These are phyloP conservation scores for Syrmaticus mikado DNA, from an alignment of 2,113 vertebrate genomes.

Conservation along the genomic window DNA sequence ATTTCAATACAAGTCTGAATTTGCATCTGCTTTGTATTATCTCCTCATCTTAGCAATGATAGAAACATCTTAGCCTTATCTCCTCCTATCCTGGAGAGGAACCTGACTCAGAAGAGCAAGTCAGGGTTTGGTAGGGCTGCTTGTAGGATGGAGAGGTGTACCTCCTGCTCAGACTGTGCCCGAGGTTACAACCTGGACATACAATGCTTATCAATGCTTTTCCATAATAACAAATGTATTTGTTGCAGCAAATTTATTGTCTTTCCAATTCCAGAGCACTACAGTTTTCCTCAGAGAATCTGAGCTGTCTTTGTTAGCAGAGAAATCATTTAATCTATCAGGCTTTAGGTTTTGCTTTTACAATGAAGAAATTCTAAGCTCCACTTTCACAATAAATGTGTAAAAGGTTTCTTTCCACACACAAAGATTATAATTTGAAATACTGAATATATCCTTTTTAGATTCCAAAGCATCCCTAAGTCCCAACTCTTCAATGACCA, in stretches of 20 bases:
- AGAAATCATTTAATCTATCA: background rate
- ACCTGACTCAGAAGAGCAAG: background rate
- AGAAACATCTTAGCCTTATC: background rate
- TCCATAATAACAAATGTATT: background rate
- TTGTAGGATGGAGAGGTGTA: background rate
- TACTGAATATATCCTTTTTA: slow-evolving; percentile 12
- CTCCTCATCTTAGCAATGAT: background rate
- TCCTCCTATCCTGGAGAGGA: background rate
- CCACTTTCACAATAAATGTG: background rate
- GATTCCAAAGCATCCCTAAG: background rate
- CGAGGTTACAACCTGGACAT: background rate
- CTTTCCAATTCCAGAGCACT: background rate
- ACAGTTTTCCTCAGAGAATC: background rate
- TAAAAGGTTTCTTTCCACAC: background rate
- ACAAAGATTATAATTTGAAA: background rate
- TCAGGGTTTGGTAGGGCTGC: background rate
- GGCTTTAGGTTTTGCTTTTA: background rate
- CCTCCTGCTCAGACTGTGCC: background rate
- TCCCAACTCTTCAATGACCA: slow-evolving; percentile 85
- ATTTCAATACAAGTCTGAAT: background rate
- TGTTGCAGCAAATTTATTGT: background rate
- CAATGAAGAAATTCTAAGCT: background rate
- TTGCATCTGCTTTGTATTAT: background rate
- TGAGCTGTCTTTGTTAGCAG: background rate
- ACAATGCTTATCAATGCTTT: background rate